Base-by-base conservation (phyloP, 2,888 invertebrate genomes). In the Pantelozetes paolii region DNA sequence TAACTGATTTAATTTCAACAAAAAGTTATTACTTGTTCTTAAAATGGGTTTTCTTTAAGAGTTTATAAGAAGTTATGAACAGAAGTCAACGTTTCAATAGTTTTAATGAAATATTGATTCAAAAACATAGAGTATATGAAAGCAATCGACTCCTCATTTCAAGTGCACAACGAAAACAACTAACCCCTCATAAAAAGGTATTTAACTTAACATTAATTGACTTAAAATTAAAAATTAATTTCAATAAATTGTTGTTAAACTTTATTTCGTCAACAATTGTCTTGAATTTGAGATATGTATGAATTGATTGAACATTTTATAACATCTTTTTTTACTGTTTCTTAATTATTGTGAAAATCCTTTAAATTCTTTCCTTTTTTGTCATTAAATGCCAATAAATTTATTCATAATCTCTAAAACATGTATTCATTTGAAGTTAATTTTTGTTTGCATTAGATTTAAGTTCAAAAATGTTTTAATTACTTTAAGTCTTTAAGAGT, bases 51-150 rank as follows among this genome's bases (percentile, higher is more conserved):
- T 2, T 57, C 11, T 28, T 48, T 5, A n/a, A 48, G 15, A 48
- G 20, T 48, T 57, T 59, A 15, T 32, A 28, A 59, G 30, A n/a
- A 40, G 40, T 67, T 40, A 67, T 67, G 67, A 67, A 40, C 40
- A 40, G 67, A 67, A 67, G n/a, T 13, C 67, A 67, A 20, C 36
- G 40, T 11, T 13, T 36, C 11, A 67, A 67, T 67, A 36, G n/a
- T 67, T 11, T 40, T 23, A 36, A 67, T 67, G 40, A 67, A 67
- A 13, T 67, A 20, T 15, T 67, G 23, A 36, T 67, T 36, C 40
- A 67, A 67, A 67, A 18, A 8, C 67, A 67, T 40, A 67, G 40
- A 40, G 11, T 40, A 3, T 62, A 62, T 32, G 32, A 62, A 62
- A 32, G 18, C 8, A 62, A 62, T 62, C 30, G 62, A 30, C 36